Evolutionary conservation across 2,888 invertebrate genomes (phyloP), one percentile per base, ranked within the genome.

Genomic region (Tolmerus cingulatus): DNA sequence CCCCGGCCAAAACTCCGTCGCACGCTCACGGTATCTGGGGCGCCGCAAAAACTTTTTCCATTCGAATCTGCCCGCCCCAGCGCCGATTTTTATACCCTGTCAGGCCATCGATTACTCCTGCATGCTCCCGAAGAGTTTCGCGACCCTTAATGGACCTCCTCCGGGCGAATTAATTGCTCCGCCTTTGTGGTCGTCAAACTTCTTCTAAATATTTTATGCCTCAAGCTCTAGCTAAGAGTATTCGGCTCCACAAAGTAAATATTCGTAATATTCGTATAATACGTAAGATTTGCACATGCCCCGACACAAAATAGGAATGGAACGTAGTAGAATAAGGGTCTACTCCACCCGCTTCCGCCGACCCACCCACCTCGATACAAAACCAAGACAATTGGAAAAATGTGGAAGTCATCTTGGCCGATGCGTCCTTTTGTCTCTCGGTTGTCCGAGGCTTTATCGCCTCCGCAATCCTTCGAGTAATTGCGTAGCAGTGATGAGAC

Each of bases 21-120:
- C 37, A 9, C 55, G 34, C 77, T 14, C 46, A 14, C 66, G 23
- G n/a, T 46, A 78, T 84, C 40, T 23, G 82, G 23, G 55, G 34
- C 66, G 37, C 66, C 66, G 37, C 43, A 34, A 40, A 84, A 84
- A 84, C 66, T 84, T 84, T 84, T 84, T 84, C 82, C 55, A 66
- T 57, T 84, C 37, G 66, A 84, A 84, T 12, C 27, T 66, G 7
- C 55, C 23, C 27, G 57, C 30, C 66, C 16, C 30, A 23, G 37
- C 40, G 8, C 19, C 14, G 82, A 84, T 57, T 84, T 81, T 66
- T 66, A 66, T 66, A 66, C 82, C 19, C 82, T 66, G 66, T 51
- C 66, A 84, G 66, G 37, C 57, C 66, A 84, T 84, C 40, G 82
- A 84, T 84, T 57, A 51, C n/a, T 37, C 34, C 57, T 14, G 43